Conservation (phyloP, 2,888 invertebrate genomes). For the Pogonocherus hispidulus region DNA sequence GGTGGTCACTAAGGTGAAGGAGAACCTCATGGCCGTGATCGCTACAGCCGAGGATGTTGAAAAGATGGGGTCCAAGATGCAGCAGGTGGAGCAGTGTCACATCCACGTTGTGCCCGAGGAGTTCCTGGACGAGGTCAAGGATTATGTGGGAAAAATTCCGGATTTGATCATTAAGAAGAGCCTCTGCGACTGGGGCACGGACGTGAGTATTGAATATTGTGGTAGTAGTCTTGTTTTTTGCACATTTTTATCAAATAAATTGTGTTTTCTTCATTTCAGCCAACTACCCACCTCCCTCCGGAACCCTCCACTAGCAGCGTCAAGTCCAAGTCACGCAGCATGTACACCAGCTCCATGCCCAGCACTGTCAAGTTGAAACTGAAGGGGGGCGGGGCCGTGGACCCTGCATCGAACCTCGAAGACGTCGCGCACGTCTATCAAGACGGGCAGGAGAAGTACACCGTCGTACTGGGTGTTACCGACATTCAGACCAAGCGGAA, state of each 20-base stretch:
- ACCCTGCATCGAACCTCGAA: conserved; percentile 88
- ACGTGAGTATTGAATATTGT: conserved; percentile 71
- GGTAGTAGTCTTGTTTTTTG: too few relatives aligned
- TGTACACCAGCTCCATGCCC: conserved; percentile 70
- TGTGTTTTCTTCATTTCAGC: conserved; percentile 56
- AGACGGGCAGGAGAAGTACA: conserved; percentile 74
- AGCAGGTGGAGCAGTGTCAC: conserved; percentile 76
- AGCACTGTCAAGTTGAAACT: conserved; percentile 78
- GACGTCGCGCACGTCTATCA: conserved; percentile 85
- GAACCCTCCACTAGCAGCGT: conserved; percentile 55
- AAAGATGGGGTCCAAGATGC: conserved; percentile 76
- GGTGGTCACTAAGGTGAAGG: conserved; percentile 75
- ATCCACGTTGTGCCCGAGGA: conserved; percentile 87
- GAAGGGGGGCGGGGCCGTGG: conserved; percentile 90
- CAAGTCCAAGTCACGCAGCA: conserved; percentile 64
- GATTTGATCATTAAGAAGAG: conserved; percentile 79
- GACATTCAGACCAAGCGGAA: conserved; percentile 91
- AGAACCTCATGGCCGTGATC: conserved; percentile 81
- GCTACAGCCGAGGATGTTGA: conserved; percentile 79
- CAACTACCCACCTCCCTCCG: conserved; percentile 61
- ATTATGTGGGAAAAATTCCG: conserved; percentile 75
- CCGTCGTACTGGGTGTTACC: conserved; percentile 85
- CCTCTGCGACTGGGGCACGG: conserved; percentile 88
- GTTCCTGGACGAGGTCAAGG: conserved; percentile 78
- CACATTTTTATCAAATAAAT: too few relatives aligned